Evolutionary conservation across 2,797 vertebrate genomes (phyloP).

Genomic region (Aythya fuligula): DNA sequence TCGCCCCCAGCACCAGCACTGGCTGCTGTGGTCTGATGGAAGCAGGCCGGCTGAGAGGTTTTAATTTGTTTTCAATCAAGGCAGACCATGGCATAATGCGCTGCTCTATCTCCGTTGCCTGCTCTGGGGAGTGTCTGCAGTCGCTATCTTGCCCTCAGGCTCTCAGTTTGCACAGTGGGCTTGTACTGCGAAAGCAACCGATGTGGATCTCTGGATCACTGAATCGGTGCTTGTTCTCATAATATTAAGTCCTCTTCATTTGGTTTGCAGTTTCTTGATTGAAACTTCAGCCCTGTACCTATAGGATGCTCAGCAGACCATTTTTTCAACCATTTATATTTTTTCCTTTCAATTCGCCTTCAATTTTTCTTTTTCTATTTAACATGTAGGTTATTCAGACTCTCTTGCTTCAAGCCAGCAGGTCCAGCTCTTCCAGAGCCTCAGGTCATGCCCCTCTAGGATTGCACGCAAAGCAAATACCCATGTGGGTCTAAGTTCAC

Average conservation of each 20-base stretch:
- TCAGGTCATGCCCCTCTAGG: not conserved
- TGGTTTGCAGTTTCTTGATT: not conserved
- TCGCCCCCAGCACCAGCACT: not conserved
- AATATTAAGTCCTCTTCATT: not conserved
- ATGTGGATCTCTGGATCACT: not conserved
- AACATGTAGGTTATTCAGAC: not conserved
- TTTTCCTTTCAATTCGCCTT: not conserved
- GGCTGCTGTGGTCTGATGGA: not conserved
- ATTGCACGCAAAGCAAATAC: accelerated
- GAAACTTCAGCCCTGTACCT: not conserved
- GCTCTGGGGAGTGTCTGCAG: not conserved
- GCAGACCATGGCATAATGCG: not conserved
- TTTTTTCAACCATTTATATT: not conserved
- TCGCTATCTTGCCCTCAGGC: not conserved
- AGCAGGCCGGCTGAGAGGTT: not conserved
- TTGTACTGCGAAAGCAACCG: not conserved
- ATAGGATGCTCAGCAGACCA: not conserved
- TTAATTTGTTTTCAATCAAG: not conserved
- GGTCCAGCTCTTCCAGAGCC: not conserved
- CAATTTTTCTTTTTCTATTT: not conserved
- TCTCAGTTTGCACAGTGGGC: not conserved
- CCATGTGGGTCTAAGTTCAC: not conserved
- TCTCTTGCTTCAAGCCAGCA: not conserved
- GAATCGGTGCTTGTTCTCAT: not conserved
- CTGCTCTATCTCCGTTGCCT: not conserved